A percentile compares a stretch with the other conserved stretches of the same genome.
phyloP scores from a whole-genome alignment of 2,113 vertebrate species.

The Eulemur macaco region DNA sequence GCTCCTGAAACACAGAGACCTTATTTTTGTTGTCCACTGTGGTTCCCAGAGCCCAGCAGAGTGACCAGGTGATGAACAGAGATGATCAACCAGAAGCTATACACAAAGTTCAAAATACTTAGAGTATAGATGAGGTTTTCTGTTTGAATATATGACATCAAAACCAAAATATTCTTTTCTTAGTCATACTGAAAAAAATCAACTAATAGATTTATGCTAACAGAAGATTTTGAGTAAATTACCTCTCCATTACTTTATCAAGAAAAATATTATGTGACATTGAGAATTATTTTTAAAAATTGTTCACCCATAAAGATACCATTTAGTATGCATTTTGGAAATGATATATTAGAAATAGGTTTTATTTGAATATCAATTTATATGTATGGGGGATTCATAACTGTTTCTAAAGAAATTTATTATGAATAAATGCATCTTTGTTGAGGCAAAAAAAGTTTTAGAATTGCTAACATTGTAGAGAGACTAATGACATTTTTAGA shows the following conservation, averaged over 20 bases:
- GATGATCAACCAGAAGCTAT: accelerated
- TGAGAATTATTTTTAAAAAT: background rate
- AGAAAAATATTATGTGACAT: background rate
- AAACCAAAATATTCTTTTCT: background rate
- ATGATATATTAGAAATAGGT: background rate
- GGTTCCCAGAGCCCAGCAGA: background rate
- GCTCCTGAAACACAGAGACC: background rate
- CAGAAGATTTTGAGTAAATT: conserved; percentile 31
- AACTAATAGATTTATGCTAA: background rate
- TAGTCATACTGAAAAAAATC: background rate
- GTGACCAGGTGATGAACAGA: too few species aligned
- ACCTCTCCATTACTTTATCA: background rate
- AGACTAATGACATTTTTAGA: background rate
- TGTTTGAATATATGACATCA: background rate
- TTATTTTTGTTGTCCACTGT: too few species aligned
- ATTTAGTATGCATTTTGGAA: background rate
- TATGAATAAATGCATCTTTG: background rate
- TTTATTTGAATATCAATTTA: conserved; percentile 33
- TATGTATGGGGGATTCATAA: background rate
- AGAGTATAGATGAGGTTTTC: background rate
- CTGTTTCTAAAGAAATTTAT: conserved; percentile 36
- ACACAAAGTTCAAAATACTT: background rate
- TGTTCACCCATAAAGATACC: accelerated
- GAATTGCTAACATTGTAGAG: background rate
- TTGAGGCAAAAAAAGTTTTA: background rate